phyloP scores from a whole-genome alignment of 2,797 vertebrate genomes.

The Enteromius treurensis region DNA sequence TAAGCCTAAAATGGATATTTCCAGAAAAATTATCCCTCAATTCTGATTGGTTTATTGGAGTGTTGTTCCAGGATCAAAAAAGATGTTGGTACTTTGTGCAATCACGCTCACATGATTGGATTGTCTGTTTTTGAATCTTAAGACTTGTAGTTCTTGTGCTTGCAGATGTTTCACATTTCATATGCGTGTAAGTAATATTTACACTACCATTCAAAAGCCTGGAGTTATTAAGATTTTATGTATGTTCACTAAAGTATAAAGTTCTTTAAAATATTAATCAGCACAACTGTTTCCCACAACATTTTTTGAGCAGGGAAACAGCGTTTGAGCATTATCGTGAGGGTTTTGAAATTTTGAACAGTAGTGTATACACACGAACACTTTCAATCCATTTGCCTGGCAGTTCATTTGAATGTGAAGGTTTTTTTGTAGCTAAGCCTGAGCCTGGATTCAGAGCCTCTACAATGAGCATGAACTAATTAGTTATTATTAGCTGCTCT shows the following conservation, averaged over 20 bases:
- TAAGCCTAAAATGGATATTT: too few species aligned
- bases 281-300: background rate
- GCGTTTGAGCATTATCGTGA: background rate
- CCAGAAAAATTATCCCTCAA: too few species aligned
- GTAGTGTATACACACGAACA: background rate
- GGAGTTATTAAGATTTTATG: too few species aligned
- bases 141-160: background rate
- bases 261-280: background rate
- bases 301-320: background rate
- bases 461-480: background rate
- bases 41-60: too few species aligned
- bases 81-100: too few species aligned
- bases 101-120: background rate
- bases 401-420: background rate
- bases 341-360: background rate
- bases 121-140: background rate
- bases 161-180: background rate
- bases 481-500: background rate
- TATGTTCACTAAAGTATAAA: background rate
- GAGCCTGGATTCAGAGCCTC: background rate
- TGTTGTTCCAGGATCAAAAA: too few species aligned
- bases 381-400: background rate
- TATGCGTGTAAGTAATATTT: background rate
- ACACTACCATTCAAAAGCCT: background rate
- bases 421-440: background rate